Conservation (phyloP, 2,888 invertebrate species). For the Tenthredo scrophulariae region DNA sequence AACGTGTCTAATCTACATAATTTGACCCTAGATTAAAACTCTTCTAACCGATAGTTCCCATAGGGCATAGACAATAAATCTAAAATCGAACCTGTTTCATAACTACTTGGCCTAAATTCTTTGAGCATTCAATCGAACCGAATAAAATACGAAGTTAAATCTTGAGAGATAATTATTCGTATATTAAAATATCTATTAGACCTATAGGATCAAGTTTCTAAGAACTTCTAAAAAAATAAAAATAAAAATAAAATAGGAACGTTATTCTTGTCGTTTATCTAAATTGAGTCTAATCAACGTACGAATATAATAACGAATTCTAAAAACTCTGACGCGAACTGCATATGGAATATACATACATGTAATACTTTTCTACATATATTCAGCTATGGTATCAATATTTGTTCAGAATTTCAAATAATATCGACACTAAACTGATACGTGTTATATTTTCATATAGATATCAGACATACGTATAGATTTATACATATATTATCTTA, state of each 20-base stretch:
- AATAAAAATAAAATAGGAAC: too few species aligned
- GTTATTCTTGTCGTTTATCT: neutral
- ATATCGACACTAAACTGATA: neutral
- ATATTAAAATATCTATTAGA: neutral
- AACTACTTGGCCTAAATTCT: slow-evolving; percentile 32
- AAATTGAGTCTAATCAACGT: neutral
- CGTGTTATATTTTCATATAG: neutral
- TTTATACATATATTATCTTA: neutral
- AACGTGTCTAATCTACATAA: slow-evolving; percentile 32
- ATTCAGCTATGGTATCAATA: neutral
- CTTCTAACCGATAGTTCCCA: neutral
- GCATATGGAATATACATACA: neutral
- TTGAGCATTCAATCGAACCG: slow-evolving; percentile 9
- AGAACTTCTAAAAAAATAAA: too few species aligned
- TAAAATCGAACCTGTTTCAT: slow-evolving; percentile 29
- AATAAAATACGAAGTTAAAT: neutral
- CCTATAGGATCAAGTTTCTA: neutral
- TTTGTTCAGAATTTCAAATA: neutral
- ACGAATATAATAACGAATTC: neutral
- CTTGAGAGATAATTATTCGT: neutral
- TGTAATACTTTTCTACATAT: neutral
- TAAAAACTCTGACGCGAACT: neutral
- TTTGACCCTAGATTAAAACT: neutral
- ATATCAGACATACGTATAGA: neutral
- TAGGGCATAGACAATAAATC: slow-evolving; percentile 22